These are phyloP conservation scores for Falco punctatus DNA, from an alignment of 2,113 vertebrate genomes.

Conservation along the genomic window DNA sequence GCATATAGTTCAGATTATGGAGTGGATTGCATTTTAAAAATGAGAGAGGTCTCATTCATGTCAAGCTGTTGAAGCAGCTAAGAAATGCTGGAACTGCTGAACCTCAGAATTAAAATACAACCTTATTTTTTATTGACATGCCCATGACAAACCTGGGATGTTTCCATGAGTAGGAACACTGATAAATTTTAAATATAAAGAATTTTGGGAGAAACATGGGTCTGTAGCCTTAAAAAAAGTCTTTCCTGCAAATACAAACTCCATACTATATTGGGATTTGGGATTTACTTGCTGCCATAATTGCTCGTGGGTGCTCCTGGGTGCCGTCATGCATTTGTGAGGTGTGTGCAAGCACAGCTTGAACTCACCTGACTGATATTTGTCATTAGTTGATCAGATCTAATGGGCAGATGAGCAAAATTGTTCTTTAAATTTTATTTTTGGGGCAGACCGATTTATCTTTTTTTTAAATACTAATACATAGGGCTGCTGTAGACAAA, in stretches of 20 bases:
- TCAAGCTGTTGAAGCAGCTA: neutral
- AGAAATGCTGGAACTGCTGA: neutral
- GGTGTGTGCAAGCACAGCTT: neutral
- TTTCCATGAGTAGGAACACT: neutral
- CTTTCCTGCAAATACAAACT: neutral
- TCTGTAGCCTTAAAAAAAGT: neutral
- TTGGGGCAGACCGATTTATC: neutral
- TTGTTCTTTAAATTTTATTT: neutral
- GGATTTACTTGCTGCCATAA: neutral
- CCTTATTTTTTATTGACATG: neutral
- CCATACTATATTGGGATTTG: accelerated
- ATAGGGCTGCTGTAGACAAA: neutral
- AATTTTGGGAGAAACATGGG: neutral
- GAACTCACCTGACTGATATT: neutral
- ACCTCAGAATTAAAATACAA: neutral
- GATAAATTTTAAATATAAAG: neutral
- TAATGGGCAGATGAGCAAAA: neutral
- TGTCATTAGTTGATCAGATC: neutral
- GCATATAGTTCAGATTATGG: accelerated
- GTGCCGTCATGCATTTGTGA: accelerated
- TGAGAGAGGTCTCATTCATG: neutral
- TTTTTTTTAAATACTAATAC: no score
- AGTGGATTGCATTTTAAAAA: neutral
- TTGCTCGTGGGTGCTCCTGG: no score
- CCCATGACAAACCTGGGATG: accelerated